These are phyloP conservation scores for Rhinophrynus dorsalis DNA, from an alignment of 2,797 vertebrate genomes.

Conservation along the genomic window DNA sequence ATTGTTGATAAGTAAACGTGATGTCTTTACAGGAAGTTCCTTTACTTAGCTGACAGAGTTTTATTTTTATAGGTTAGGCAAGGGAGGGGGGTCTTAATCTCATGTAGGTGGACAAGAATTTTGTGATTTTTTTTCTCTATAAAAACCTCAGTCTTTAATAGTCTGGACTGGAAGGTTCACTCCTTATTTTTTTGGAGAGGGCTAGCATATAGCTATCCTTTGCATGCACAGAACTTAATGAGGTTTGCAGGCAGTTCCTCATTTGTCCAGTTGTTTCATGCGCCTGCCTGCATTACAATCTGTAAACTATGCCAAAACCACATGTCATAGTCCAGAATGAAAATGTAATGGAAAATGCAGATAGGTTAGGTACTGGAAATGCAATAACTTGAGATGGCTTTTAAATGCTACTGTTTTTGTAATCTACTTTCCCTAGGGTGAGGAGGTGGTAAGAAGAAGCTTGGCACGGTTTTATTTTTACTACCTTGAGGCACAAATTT, in stretches of 20 bases:
- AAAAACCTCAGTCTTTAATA: conserved; percentile 7
- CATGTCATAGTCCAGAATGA: conserved; percentile 59
- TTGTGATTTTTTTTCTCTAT: not conserved
- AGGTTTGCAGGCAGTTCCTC: conserved; percentile 48
- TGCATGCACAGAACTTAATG: conserved; percentile 53
- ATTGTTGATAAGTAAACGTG: conserved; percentile 6
- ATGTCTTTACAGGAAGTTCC: conserved; percentile 5
- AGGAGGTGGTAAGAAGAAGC: conserved; percentile 61
- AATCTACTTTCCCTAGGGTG: conserved; percentile 66
- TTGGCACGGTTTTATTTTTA: conserved; percentile 57
- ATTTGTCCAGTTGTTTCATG: conserved; percentile 54
- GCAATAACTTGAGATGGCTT: conserved; percentile 54
- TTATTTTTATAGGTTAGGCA: conserved; percentile 3
- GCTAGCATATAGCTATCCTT: conserved; percentile 1
- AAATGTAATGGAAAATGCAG: conserved; percentile 57
- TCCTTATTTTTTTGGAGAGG: conserved; percentile 1
- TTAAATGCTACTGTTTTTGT: conserved; percentile 66
- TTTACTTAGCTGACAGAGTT: conserved; percentile 6
- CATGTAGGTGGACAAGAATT: conserved; percentile 19
- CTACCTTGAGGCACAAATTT: conserved; percentile 52
- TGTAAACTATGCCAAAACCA: conserved; percentile 51
- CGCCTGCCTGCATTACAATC: conserved; percentile 49
- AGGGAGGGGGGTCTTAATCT: not conserved
- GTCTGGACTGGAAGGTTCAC: not conserved
- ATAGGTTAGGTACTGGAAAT: conserved; percentile 48